A percentile compares a stretch with the other conserved stretches of the same genome.
These are phyloP conservation scores for Neosilurus mollespiculum DNA, from an alignment of 2,797 vertebrate species.

Conservation along the genomic window DNA sequence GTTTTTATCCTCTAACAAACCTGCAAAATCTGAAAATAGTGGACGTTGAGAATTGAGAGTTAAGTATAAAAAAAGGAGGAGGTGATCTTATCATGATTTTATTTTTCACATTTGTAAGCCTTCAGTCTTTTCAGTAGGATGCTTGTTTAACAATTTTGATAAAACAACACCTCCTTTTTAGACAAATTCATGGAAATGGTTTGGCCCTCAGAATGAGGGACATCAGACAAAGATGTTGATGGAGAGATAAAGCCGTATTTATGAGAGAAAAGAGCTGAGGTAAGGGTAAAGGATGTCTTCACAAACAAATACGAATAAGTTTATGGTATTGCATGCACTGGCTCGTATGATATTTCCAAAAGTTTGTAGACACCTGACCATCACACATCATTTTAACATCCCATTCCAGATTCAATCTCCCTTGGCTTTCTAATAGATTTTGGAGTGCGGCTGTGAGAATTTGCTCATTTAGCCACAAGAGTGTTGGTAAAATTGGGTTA, in stretches of 20 bases:
- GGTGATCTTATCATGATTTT: neutral
- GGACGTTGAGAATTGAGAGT: neutral
- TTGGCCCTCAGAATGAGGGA: slow-evolving; percentile 11
- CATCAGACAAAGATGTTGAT: slow-evolving; percentile 14
- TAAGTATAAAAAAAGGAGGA: neutral
- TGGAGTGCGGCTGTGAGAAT: neutral
- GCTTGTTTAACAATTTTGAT: neutral
- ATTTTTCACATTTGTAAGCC: neutral
- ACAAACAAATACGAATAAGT: slow-evolving; percentile 63
- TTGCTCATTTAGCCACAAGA: neutral
- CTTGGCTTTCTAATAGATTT: neutral
- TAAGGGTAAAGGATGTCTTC: slow-evolving; percentile 28
- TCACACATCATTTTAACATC: neutral
- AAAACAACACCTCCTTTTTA: neutral
- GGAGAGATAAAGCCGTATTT: slow-evolving; percentile 27
- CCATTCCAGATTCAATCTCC: neutral
- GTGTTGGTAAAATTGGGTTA: neutral
- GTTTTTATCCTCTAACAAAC: slow-evolving; percentile 3
- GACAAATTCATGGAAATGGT: neutral
- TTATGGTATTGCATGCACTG: slow-evolving; percentile 10
- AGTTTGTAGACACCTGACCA: neutral
- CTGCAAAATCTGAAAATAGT: neutral
- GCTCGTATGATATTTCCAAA: slow-evolving; percentile 8
- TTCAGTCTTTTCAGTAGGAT: neutral
- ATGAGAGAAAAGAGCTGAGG: neutral